Evolutionary conservation across 2,797 vertebrate genomes (phyloP).

Genomic region (Sebastes diploproa): DNA sequence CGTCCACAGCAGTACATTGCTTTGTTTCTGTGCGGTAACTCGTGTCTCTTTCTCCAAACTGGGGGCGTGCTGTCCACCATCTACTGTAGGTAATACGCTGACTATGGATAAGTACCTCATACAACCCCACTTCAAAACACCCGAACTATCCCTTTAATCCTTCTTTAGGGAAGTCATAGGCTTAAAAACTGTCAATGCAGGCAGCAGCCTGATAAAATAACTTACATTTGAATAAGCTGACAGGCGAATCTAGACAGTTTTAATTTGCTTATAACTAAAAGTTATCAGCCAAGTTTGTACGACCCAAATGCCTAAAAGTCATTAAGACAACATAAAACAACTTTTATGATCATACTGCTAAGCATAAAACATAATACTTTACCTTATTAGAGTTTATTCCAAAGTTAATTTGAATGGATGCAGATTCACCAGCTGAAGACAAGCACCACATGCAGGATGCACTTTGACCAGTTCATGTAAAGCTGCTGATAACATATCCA

Average conservation of each 20-base stretch:
- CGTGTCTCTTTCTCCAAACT: too few relatives aligned
- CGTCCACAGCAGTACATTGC: too few relatives aligned
- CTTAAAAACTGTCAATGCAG: constrained; percentile 10
- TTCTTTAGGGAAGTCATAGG: constrained; percentile 21
- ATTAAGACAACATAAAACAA: neutral
- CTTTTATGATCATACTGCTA: neutral
- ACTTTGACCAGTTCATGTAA: constrained; percentile 78
- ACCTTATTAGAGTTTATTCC: constrained; percentile 58
- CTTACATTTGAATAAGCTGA: constrained; percentile 32
- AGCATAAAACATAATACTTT: constrained; percentile 36
- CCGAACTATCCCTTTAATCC: neutral
- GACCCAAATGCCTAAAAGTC: neutral
- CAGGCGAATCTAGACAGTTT: constrained; percentile 7
- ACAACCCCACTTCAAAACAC: neutral
- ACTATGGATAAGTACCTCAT: neutral
- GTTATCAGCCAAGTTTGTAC: neutral
- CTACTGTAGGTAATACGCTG: too few relatives aligned
- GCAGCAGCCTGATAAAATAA: constrained; percentile 43
- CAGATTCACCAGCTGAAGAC: constrained; percentile 17
- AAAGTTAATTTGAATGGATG: constrained; percentile 34
- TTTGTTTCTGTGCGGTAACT: too few relatives aligned
- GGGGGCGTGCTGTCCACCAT: too few relatives aligned
- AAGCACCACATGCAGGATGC: constrained; percentile 39
- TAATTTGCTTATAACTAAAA: constrained; percentile 26
- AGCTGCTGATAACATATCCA: constrained; percentile 77